These are phyloP conservation scores for Listronotus bonariensis DNA, from an alignment of 1,140 invertebrate species.

Conservation along the genomic window DNA sequence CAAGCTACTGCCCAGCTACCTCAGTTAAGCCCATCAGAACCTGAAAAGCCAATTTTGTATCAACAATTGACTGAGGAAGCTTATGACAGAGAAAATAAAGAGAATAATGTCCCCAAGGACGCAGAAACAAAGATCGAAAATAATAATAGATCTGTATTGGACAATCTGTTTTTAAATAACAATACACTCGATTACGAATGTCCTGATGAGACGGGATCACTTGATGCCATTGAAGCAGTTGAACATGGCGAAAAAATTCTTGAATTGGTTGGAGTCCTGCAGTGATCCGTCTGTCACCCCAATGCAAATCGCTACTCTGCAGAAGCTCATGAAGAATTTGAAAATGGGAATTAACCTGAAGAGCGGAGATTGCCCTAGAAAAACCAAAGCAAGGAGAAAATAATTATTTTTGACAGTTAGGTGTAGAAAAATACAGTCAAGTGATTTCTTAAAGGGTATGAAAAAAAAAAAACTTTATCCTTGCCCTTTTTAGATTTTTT, in stretches of 20 bases:
- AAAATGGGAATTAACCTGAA: slow-evolving; percentile 61
- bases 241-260: slow-evolving; percentile 75
- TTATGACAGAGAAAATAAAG: slow-evolving; percentile 4
- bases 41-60: slow-evolving; percentile 62
- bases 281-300: slow-evolving; percentile 75
- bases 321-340: slow-evolving; percentile 69
- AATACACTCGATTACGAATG: slow-evolving; percentile 55
- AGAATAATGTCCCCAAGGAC: slow-evolving; percentile 50
- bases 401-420: slow-evolving; percentile 1
- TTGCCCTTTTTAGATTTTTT: too few relatives aligned
- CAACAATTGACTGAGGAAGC: slow-evolving; percentile 66
- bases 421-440: slow-evolving; percentile 5
- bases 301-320: slow-evolving; percentile 70
- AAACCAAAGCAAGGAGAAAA: slow-evolving; percentile 52
- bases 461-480: too few relatives aligned
- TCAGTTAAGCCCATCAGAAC: too few relatives aligned
- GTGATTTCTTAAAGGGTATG: neutral
- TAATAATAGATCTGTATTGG: slow-evolving; percentile 66
- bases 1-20: slow-evolving; percentile 17
- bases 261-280: slow-evolving; percentile 73
- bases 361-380: slow-evolving; percentile 49
- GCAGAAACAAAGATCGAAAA: slow-evolving; percentile 24
- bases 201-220: slow-evolving; percentile 52
- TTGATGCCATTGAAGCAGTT: slow-evolving; percentile 63
- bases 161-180: slow-evolving; percentile 68